Percentiles rank a stretch among this genome's conserved stretches.
phyloP scores from a whole-genome alignment of 2,797 vertebrate genomes.

The Eospalax fontanierii region DNA sequence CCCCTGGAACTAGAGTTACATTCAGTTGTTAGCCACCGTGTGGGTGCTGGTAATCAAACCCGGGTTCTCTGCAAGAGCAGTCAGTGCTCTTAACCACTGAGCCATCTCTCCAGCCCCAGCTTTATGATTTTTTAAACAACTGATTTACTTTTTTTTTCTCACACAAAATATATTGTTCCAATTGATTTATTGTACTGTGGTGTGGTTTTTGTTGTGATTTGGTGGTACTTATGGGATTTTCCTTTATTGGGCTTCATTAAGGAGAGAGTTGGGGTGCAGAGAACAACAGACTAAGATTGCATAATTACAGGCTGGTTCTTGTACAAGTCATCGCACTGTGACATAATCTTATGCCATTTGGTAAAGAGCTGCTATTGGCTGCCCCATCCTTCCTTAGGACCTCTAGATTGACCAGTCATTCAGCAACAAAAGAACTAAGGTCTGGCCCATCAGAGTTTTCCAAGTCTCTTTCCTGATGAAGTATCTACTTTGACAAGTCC shows the following conservation, averaged over 20 bases:
- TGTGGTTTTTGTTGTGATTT: not conserved
- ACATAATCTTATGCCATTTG: not conserved
- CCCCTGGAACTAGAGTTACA: no score
- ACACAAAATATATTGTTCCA: not conserved
- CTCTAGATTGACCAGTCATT: not conserved
- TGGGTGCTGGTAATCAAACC: no score
- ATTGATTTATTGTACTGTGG: not conserved
- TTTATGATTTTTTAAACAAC: not conserved
- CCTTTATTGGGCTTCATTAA: not conserved
- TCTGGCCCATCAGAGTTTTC: not conserved
- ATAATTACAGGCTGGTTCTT: not conserved
- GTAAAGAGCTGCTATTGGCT: not conserved
- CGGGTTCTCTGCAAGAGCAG: no score
- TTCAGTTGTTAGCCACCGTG: no score
- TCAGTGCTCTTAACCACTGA: no score
- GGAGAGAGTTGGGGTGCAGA: not conserved
- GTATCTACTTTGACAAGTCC: not conserved
- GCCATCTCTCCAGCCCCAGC: no score
- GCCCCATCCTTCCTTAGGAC: not conserved
- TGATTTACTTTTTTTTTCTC: not conserved
- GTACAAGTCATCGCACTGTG: not conserved
- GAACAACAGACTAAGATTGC: not conserved
- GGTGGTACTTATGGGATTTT: not conserved
- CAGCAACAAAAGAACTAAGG: not conserved
- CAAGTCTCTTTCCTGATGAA: not conserved